A percentile compares a stretch with the other conserved stretches of the same genome.
These are phyloP conservation scores for Tetanocera ferruginea DNA, from an alignment of 2,888 invertebrate genomes.

Conservation along the genomic window DNA sequence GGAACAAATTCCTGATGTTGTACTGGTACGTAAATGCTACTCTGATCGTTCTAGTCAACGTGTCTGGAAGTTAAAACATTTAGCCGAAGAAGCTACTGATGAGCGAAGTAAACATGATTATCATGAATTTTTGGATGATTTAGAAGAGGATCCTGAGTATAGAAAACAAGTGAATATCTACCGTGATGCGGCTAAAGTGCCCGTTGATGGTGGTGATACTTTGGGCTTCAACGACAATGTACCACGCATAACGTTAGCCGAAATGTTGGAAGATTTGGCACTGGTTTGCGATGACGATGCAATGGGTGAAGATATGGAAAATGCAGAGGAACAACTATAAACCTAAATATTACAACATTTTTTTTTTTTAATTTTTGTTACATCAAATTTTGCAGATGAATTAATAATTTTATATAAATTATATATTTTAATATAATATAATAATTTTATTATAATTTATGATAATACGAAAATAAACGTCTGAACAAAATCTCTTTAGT, in stretches of 20 bases:
- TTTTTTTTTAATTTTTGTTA: not conserved
- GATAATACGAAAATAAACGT: too few relatives aligned
- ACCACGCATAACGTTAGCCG: slow-evolving; percentile 87
- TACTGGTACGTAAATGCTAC: slow-evolving; percentile 94
- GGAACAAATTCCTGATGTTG: slow-evolving; percentile 85
- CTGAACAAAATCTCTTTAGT: too few relatives aligned
- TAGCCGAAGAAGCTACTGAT: slow-evolving; percentile 78
- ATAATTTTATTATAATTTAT: too few relatives aligned
- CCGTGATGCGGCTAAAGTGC: slow-evolving; percentile 73
- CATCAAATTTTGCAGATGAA: not conserved
- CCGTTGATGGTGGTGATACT: slow-evolving; percentile 73
- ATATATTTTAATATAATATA: not conserved
- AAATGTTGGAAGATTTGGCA: slow-evolving; percentile 93
- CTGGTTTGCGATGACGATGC: slow-evolving; percentile 78
- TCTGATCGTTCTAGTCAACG: slow-evolving; percentile 83
- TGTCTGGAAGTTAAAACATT: slow-evolving; percentile 92
- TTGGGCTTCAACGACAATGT: slow-evolving; percentile 77
- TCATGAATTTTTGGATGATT: slow-evolving; percentile 94
- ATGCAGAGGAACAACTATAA: slow-evolving; percentile 19
- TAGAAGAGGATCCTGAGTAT: slow-evolving; percentile 93
- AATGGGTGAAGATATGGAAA: slow-evolving; percentile 73
- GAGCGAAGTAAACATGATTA: slow-evolving; percentile 83
- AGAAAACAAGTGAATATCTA: slow-evolving; percentile 96
- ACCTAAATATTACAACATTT: not conserved
- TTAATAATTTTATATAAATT: not conserved